Evolutionary conservation across 2,113 vertebrate species (phyloP), one percentile per base, ranked within the genome.

Genomic region (Trichechus manatus): DNA sequence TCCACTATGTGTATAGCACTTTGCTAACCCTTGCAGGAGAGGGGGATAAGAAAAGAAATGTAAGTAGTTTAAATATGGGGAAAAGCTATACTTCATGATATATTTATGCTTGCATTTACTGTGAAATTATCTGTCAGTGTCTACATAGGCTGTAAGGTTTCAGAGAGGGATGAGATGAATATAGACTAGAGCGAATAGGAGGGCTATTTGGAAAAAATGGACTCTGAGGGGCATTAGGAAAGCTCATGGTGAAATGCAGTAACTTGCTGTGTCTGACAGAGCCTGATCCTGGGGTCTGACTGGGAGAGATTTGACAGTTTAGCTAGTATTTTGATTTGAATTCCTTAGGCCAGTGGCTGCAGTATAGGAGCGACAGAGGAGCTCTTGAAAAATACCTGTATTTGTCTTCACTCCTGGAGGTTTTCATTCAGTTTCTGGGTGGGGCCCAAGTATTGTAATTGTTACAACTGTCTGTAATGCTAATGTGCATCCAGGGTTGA

Each of bases 41-140:
- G 33, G 53, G 29, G 47, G 7, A 36, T 66, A 39, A 74, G 79
- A 87, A 81, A 64, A 84, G 0, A 59, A 66, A 42, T 61, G 5
- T 72, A 61, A 81, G 31, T 78, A 59, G 8, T 89, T 96, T 93
- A 81, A 86, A 95, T 92, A 63, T 59, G 22, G 44, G 22, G 39
- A 15, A 75, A 86, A 89, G 42, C 23, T 77, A 5, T 44, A 78
- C 13, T 91, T 96, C 0, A 9, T 79, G 47, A 36, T 53, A 15
- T 7, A 80, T 29, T 86, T 93, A 59, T 36, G 9, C 64, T 19
- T 74, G 44, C 70, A 72, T 96, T 81, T 82, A 59, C 33, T 89
- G 1, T 81, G 29, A 39, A 39, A 75, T 81, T 93, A 44, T 72
- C 36, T 63, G 42, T 39, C 20, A 39, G 9, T 50, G 36, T 44